A percentile compares a stretch with the other conserved stretches of the same genome.
Conservation (phyloP, 2,888 invertebrate species). For the Drosophila subquinaria region DNA sequence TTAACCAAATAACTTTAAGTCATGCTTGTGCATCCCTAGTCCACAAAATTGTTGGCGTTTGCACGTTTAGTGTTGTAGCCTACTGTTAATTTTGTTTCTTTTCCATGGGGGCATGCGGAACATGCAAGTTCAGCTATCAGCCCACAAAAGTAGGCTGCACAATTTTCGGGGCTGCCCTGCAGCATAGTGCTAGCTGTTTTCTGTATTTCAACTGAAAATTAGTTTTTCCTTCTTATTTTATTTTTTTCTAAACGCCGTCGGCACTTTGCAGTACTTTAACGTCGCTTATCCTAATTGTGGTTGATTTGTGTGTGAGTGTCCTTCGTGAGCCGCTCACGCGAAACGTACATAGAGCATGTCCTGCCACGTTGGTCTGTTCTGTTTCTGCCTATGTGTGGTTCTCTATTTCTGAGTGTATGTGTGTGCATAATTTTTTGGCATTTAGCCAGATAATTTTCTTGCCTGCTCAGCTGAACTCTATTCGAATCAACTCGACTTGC, state of each 20-base stretch:
- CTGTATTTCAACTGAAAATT: slow-evolving; percentile 51
- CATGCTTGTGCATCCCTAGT: slow-evolving; percentile 30
- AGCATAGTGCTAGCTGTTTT: slow-evolving; percentile 32
- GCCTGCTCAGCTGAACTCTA: slow-evolving; percentile 62
- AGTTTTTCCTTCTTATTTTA: too few species aligned
- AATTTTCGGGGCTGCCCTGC: slow-evolving; percentile 51
- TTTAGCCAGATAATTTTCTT: slow-evolving; percentile 70
- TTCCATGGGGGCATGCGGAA: slow-evolving; percentile 10
- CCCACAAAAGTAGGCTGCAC: slow-evolving; percentile 60
- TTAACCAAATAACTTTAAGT: neutral
- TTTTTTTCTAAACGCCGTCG: too few species aligned
- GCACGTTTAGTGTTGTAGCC: slow-evolving; percentile 62
- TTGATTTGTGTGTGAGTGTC: slow-evolving; percentile 62
- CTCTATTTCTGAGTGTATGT: too few species aligned
- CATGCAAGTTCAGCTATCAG: slow-evolving; percentile 42
- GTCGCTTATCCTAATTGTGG: too few species aligned
- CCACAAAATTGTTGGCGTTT: slow-evolving; percentile 40
- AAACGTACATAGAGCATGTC: too few species aligned
- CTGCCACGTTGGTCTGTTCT: slow-evolving; percentile 58
- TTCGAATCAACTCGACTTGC: slow-evolving; percentile 29
- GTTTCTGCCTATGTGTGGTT: too few species aligned
- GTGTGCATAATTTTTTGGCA: too few species aligned
- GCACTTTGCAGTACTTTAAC: too few species aligned
- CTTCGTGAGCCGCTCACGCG: too few species aligned
- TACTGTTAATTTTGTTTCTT: slow-evolving; percentile 64